Base-by-base conservation (phyloP, 2,888 invertebrate genomes). In the Cantharis nigra region DNA sequence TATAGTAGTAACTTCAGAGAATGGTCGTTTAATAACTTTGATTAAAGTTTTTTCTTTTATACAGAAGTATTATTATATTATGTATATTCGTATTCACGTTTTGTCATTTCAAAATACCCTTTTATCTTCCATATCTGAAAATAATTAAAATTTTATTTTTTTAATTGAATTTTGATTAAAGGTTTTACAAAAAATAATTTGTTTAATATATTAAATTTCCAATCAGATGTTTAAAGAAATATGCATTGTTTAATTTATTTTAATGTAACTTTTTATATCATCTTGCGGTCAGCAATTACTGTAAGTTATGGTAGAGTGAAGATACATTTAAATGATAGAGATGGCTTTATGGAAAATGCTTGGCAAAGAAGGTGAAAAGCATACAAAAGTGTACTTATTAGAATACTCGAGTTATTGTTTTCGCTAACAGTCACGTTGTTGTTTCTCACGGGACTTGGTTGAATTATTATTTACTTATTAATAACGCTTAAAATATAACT, bases 321-420 rank as follows among this genome's bases (percentile, higher is more conserved):
- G 77, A 82, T 80, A 81, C 81, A 76, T 76, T 78, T 75, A 72
- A 77, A 79, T 74, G 79, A 81, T 76, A 79, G 80, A 74, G 81
- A 81, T 75, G 78, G 78, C 30, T 72, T 77, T 75, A 77, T 76
- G 16, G 69, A 71, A 74, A 63, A 64, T 28, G 62, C 49, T 70
- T 69, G 69, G 72, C 74, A 70, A 74, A 49, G 82, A 86, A 80
- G 82, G 83, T 81, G 86, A 85, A 74, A 78, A 82, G 81, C 76
- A 83, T 85, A 87, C 87, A 85, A 74, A 78, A 82, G 81, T 75
- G 83, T 85, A 87, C 87, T 88, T 88, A 88, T 88, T 88, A 87
- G 88, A 88, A 88, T 88, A 87, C 88, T 33, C n/a, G 87, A 87
- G 87, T 88, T 87, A 88, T 87, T 87, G 88, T 88, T 87, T 87